Percentiles rank a stretch among this genome's conserved stretches.
These are phyloP conservation scores for Hymenopus coronatus DNA, from an alignment of 2,888 invertebrate species.

Conservation along the genomic window DNA sequence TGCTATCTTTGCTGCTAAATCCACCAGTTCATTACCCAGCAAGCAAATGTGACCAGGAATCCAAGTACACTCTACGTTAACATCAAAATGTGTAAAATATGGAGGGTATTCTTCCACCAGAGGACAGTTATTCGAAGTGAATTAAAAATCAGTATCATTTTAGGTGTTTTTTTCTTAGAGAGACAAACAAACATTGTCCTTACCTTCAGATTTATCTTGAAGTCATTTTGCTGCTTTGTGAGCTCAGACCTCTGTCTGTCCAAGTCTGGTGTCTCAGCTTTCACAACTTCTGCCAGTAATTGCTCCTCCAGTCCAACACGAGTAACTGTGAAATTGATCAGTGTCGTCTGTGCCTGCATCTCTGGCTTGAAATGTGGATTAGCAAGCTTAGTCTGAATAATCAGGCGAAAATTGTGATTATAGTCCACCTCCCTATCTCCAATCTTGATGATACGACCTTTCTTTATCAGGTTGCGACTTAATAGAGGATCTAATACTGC, in stretches of 20 bases:
- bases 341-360: conserved; percentile 92
- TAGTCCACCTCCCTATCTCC: conserved; percentile 93
- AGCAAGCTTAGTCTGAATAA: conserved; percentile 89
- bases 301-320: conserved; percentile 92
- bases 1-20: too few relatives aligned
- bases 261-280: conserved; percentile 87
- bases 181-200: neutral
- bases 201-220: conserved; percentile 86
- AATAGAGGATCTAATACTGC: conserved; percentile 87
- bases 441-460: conserved; percentile 77
- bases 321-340: conserved; percentile 95
- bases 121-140: too few relatives aligned
- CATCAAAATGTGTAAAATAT: too few relatives aligned
- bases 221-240: conserved; percentile 90
- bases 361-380: conserved; percentile 97
- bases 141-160: too few relatives aligned
- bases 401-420: conserved; percentile 74
- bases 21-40: too few relatives aligned
- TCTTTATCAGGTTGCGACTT: conserved; percentile 83
- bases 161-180: neutral
- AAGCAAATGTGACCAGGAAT: too few relatives aligned
- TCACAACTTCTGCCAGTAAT: conserved; percentile 87
- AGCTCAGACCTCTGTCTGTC: conserved; percentile 77
- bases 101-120: too few relatives aligned
- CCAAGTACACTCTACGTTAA: too few relatives aligned